phyloP scores from a whole-genome alignment of 2,797 vertebrate species.

The Denticeps clupeoides region DNA sequence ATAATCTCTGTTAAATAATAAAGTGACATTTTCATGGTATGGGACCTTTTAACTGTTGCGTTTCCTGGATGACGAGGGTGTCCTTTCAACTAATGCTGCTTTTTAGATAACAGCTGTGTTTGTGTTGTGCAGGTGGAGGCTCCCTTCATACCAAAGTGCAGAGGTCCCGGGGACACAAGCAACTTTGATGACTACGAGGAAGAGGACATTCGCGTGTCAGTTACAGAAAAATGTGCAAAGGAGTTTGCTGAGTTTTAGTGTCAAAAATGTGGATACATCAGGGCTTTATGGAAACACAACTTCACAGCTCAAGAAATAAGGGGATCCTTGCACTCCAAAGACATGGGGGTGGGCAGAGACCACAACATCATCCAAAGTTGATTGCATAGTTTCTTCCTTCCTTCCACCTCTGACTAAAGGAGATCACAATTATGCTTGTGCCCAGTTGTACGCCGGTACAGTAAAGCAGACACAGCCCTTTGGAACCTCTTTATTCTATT shows the following conservation, averaged over 20 bases:
- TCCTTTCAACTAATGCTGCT: not conserved
- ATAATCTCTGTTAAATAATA: too few species aligned
- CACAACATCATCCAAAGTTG: slow-evolving; percentile 70
- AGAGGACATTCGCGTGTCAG: slow-evolving; percentile 92
- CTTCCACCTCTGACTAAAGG: slow-evolving; percentile 71
- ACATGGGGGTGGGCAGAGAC: slow-evolving; percentile 83
- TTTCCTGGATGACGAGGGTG: too few species aligned
- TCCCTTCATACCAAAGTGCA: slow-evolving; percentile 99
- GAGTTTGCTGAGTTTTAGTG: slow-evolving; percentile 97
- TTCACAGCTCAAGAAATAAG: slow-evolving; percentile 51
- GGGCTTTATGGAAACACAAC: slow-evolving; percentile 49
- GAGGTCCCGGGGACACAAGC: slow-evolving; percentile 97
- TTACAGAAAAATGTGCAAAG: slow-evolving; percentile 95
- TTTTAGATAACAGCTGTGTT: not conserved
- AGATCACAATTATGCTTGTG: slow-evolving; percentile 79
- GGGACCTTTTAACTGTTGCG: too few species aligned
- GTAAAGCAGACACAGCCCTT: slow-evolving; percentile 67
- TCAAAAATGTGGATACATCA: slow-evolving; percentile 67
- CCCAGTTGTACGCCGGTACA: slow-evolving; percentile 75
- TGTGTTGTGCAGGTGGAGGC: slow-evolving; percentile 78
- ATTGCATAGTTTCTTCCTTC: slow-evolving; percentile 90
- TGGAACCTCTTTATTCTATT: slow-evolving; percentile 52
- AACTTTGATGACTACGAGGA: slow-evolving; percentile 99
- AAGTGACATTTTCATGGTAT: too few species aligned
- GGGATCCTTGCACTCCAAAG: slow-evolving; percentile 93